Base-by-base conservation (phyloP, 2,888 invertebrate species). In the Patella pellucida region DNA sequence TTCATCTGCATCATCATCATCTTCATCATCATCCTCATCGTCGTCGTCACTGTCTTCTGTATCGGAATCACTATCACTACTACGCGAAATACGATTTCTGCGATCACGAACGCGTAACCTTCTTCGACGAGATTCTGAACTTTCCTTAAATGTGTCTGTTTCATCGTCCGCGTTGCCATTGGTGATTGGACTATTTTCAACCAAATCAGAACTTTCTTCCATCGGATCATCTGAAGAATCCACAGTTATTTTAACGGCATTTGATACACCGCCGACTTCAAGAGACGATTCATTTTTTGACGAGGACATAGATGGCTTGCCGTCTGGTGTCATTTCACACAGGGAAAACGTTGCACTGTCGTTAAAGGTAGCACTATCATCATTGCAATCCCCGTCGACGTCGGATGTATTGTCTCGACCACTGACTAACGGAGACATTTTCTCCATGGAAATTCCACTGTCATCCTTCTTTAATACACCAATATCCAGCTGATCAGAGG, bases 401-500 rank as follows among this genome's bases (percentile, higher is more conserved):
- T 84, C 84, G 75, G 83, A 75, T 31, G 76, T 79, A 19, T 71
- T 73, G 41, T 83, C 83, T 68, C 82, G 82, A 3, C 79, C 76
- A 71, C 81, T 81, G 41, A 73, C 73, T 52, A 79, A 81, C 11
- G 85, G 84, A 12, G 86, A 85, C 15, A 23, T 23, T 67, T 83
- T 85, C 56, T 88, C 86, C 16, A 88, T 82, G 72, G 85, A 86
- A 67, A 89, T 87, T 14, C 89, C 89, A 79, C 89, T 89, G 78
- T 89, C 89, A 76, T 89, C 87, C 74, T 89, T 88, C 74, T 84
- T 86, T 79, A 88, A 77, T 15, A 73, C 69, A n/a, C 79, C 68
- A 14, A 76, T 56, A 27, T 56, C 69, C 16, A 78, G 67, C 15
- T 71, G 71, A 27, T 75, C 69, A n/a, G 41, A 52, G 7, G 74